A percentile compares a stretch with the other conserved stretches of the same genome.
Evolutionary conservation across 1,140 invertebrate species (phyloP).

Genomic region (Euura saliciscinereae): DNA sequence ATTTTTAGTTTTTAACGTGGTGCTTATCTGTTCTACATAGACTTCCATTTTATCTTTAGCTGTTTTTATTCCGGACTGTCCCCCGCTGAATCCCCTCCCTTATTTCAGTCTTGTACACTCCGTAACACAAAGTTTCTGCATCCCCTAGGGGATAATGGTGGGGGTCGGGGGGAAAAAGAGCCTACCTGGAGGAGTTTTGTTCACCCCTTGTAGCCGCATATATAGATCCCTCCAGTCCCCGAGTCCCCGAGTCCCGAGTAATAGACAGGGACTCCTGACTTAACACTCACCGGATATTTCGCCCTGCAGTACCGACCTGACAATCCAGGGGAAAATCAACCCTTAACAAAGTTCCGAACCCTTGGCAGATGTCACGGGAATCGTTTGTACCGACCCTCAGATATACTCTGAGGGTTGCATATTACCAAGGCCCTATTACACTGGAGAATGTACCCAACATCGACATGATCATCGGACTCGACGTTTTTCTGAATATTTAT

Average conservation of each 20-base stretch:
- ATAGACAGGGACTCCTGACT: neutral
- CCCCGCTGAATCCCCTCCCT: constrained; percentile 33
- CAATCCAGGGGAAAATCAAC: constrained; percentile 12
- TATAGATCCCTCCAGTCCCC: neutral
- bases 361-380: constrained; percentile 46
- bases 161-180: neutral
- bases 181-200: neutral
- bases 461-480: neutral
- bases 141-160: no score
- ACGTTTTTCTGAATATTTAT: neutral
- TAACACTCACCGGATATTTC: constrained; percentile 11
- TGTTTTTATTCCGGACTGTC: no score
- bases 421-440: constrained; percentile 15
- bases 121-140: neutral
- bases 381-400: constrained; percentile 36
- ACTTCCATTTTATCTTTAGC: neutral
- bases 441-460: neutral
- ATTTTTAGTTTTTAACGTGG: no score
- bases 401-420: constrained; percentile 7
- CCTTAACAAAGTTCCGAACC: constrained; percentile 20
- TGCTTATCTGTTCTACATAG: no score
- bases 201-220: neutral
- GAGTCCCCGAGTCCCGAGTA: neutral
- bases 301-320: constrained; percentile 51
- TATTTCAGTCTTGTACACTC: neutral